Conservation (phyloP, 2,888 invertebrate genomes). For the Hirtodrosophila trivittata region DNA sequence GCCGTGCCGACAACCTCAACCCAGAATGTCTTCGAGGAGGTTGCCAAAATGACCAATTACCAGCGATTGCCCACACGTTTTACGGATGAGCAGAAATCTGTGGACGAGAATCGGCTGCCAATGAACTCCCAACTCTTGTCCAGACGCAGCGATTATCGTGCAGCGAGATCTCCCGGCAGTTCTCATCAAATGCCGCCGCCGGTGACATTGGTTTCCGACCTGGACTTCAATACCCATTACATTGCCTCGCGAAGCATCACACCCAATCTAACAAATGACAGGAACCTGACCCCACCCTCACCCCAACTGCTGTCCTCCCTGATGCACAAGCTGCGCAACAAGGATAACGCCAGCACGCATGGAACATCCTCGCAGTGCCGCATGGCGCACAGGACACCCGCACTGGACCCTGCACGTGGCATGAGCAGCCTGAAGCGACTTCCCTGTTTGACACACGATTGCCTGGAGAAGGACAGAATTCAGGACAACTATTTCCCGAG, state of each 20-base stretch:
- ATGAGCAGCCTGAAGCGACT: too few species aligned
- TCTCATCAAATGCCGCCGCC: slow-evolving; percentile 7
- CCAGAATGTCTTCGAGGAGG: fast-evolving
- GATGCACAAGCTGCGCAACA: slow-evolving; percentile 5
- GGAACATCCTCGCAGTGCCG: too few species aligned
- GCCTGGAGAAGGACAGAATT: too few species aligned
- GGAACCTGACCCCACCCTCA: too few species aligned
- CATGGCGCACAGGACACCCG: too few species aligned
- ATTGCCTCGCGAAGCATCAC: slow-evolving; percentile 6
- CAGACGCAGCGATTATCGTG: slow-evolving; percentile 16
- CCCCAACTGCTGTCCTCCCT: neutral
- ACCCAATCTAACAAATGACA: too few species aligned
- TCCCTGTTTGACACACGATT: too few species aligned
- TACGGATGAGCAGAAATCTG: neutral
- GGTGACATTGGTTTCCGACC: slow-evolving; percentile 36
- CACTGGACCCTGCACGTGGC: too few species aligned
- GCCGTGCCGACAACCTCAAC: slow-evolving; percentile 15
- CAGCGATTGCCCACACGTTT: slow-evolving; percentile 8
- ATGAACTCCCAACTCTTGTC: slow-evolving; percentile 32
- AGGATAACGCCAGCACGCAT: neutral
- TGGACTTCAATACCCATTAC: slow-evolving; percentile 33
- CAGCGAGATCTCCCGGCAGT: neutral
- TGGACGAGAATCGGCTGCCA: slow-evolving; percentile 25
- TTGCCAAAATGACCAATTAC: too few species aligned
- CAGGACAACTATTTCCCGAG: slow-evolving; percentile 4